Base-by-base conservation (phyloP, 2,113 vertebrate genomes). In the Caranx ignobilis region DNA sequence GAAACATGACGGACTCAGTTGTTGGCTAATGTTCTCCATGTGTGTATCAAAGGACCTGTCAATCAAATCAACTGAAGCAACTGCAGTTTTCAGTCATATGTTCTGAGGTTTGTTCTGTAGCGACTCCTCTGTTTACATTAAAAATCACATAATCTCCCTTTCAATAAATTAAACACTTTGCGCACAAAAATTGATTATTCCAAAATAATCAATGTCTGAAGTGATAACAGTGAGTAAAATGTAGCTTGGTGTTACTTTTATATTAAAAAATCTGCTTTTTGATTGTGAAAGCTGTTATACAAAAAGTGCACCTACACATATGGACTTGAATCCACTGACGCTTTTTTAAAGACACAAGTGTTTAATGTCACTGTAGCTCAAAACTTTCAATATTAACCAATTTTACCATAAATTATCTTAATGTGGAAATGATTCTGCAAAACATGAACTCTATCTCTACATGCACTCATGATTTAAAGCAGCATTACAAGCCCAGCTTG, bases 401-500 rank as follows among this genome's bases (percentile, higher is more conserved):
- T 76, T 64, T 48, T 48, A 54, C 11, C 15, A 35, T 19, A 32
- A 66, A 61, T 84, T 34, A 48, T 21, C 19, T 21, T 55, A 2
- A 63, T 56, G 21, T 66, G 39, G 66, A 3, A 80, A 70, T 65
- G 26, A 75, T 81, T 77, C 11, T 10, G 32, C 16, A 81, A 79
- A 83, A 82, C 35, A 86, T 79, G 63, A 61, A 63, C 77, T 79
- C 66, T 54, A 62, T 88, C n/a, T 85, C 83, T 62, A 87, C 35
- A 68, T 77, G 66, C 5, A 64, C 41, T 79, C 19, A 62, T n/a
- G 6, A 83, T 78, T 84, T 79, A 48, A 85, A 90, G 90, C 87
- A 86, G 83, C 83, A 89, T 59, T 64, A 92, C 91, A 91, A 93
- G 87, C 86, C 89, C 91, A 90, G 91, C 92, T 92, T 75, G 84